Evolutionary conservation across 1,140 invertebrate genomes (phyloP).

Genomic region (Drosophila suzukii): DNA sequence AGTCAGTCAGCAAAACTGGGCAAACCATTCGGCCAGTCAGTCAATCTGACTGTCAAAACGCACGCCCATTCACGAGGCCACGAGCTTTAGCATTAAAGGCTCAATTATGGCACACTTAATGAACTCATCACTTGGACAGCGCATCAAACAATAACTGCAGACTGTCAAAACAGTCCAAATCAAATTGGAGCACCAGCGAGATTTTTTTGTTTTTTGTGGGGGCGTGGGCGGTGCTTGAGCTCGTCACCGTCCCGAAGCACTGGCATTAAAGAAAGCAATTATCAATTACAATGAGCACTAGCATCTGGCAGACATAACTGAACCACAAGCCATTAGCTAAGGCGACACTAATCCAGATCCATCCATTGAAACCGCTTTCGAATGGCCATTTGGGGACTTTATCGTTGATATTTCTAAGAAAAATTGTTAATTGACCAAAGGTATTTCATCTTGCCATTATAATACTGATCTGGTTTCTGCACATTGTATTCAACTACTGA

Average conservation of each 20-base stretch:
- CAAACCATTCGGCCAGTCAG: conserved; percentile 37
- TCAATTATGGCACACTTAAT: conserved; percentile 81
- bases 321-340: conserved; percentile 70
- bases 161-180: conserved; percentile 70
- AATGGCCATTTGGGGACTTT: conserved; percentile 17
- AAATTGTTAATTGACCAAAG: conserved; percentile 19
- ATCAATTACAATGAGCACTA: conserved; percentile 50
- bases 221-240: conserved; percentile 52
- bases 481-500: neutral
- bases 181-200: conserved; percentile 1
- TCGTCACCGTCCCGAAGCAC: conserved; percentile 4
- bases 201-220: neutral
- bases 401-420: neutral
- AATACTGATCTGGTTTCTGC: conserved; percentile 4
- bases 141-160: conserved; percentile 80
- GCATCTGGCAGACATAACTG: conserved; percentile 27
- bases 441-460: conserved; percentile 11
- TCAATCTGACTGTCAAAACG: conserved; percentile 67
- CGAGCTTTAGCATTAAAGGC: conserved; percentile 65
- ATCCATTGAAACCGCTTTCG: conserved; percentile 51
- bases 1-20: conserved; percentile 20
- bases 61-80: conserved; percentile 71
- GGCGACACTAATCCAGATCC: conserved; percentile 77
- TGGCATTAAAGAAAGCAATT: conserved; percentile 73
- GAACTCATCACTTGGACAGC: conserved; percentile 81